Base-by-base conservation (phyloP, 2,888 invertebrate genomes). In the Petrolisthes manimaculis region DNA sequence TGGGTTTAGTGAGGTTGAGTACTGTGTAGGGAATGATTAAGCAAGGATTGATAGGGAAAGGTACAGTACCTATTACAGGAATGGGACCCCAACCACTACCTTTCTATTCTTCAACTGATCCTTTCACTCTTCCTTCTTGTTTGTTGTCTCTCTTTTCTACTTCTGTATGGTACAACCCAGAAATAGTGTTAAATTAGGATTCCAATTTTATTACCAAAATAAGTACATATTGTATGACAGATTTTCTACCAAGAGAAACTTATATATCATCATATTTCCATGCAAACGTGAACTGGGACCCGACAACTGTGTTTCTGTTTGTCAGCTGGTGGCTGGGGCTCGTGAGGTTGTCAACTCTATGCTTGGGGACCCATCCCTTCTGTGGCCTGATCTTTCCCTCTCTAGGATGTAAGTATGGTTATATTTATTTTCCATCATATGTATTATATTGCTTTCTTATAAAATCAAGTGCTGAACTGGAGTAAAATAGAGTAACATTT, bases 271-370 rank as follows among this genome's bases (percentile, higher is more conserved):
- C 37, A 37, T 37, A 37, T 37, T 37, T 37, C 37, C 37, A 37
- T 37, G 37, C 37, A 37, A 37, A 37, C 37, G 37, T 37, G 37
- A 37, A 37, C 37, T 37, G 37, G 37, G 37, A 37, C 37, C 37
- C 37, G 37, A 37, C 37, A 37, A 37, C 37, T 37, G 37, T 37
- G 37, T 37, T 37, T 37, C 37, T 37, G 37, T 5, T 0, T 56
- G n/a, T 53, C 85, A 89, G 89, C 69, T 85, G n/a, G 82, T 89
- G 77, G 85, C 89, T 5, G 89, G 89, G n/a, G 89, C 89, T 12
- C 67, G 85, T 4, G 89, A 89, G 54, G 82, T 89, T 78, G 89
- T 85, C 21, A 89, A 89, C 71, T 71, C 54, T 56, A 85, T 79
- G 85, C 89, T 89, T 5, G 84, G 78, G 3, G 83, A 89, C 81